A percentile compares a stretch with the other conserved stretches of the same genome.
Conservation (phyloP, 2,113 vertebrate genomes). For the Hypanus sabinus region DNA sequence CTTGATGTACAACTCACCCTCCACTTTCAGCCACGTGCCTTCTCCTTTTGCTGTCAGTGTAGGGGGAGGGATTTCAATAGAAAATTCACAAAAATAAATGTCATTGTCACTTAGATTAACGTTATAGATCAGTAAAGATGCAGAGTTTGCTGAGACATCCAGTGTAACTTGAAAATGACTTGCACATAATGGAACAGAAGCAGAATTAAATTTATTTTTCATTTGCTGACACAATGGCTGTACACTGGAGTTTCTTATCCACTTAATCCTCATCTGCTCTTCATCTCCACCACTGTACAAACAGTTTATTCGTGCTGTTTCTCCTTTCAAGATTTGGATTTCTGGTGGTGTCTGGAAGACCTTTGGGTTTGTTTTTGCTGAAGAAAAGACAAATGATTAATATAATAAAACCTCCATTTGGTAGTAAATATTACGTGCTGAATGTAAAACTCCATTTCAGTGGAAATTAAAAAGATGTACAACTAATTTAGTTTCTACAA, state of each 20-base stretch:
- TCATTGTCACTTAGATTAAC: neutral
- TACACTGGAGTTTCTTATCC: neutral
- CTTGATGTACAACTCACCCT: neutral
- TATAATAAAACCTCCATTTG: neutral
- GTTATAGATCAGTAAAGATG: neutral
- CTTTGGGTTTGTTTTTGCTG: neutral
- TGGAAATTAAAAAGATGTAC: neutral
- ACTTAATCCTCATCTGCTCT: neutral
- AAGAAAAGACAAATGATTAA: neutral
- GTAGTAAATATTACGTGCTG: neutral
- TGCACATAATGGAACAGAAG: neutral
- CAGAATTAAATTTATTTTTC: neutral
- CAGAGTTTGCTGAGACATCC: neutral
- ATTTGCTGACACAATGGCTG: neutral
- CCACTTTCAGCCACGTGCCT: neutral
- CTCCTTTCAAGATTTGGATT: neutral
- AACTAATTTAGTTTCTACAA: neutral
- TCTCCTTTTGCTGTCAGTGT: neutral
- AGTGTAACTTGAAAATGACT: neutral
- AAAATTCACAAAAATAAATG: neutral
- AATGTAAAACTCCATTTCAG: neutral
- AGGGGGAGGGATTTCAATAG: constrained; percentile 9
- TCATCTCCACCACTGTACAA: neutral
- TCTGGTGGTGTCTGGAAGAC: neutral
- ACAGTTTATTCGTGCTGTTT: neutral